Conservation (phyloP, 2,888 invertebrate species). For the Drosophila melanosoma region DNA sequence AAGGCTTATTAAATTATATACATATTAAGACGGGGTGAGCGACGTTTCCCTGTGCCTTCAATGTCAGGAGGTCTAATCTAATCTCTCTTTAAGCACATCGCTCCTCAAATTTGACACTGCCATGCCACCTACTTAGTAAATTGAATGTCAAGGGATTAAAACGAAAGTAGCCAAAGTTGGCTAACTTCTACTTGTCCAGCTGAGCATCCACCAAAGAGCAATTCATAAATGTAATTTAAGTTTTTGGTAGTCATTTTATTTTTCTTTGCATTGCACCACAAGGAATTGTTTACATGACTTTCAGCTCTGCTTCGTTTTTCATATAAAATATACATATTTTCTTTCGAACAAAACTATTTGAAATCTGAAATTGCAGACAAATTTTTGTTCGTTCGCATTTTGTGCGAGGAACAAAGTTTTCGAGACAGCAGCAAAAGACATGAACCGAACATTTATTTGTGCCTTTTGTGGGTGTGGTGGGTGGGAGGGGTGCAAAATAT, state of each 20-base stretch:
- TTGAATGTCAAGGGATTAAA: constrained; percentile 77
- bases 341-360: constrained; percentile 37
- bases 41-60: constrained; percentile 29
- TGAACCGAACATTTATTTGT: constrained; percentile 50
- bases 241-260: constrained; percentile 24
- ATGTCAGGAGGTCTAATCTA: constrained; percentile 63
- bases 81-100: constrained; percentile 65
- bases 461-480: not conserved
- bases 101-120: constrained; percentile 50
- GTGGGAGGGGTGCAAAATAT: not conserved
- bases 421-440: constrained; percentile 10
- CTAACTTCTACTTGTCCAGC: constrained; percentile 35
- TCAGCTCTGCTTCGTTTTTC: constrained; percentile 14
- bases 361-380: constrained; percentile 59
- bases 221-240: constrained; percentile 59
- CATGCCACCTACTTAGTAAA: constrained; percentile 47
- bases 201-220: constrained; percentile 30
- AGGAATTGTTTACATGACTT: constrained; percentile 52
- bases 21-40: constrained; percentile 42
- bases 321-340: not conserved
- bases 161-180: constrained; percentile 28
- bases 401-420: constrained; percentile 37
- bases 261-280: constrained; percentile 57
- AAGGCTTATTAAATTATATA: constrained; percentile 75
- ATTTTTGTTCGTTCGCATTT: constrained; percentile 65